Conservation (phyloP, 2,797 vertebrate species). For the Pangasius sanitwongsei region DNA sequence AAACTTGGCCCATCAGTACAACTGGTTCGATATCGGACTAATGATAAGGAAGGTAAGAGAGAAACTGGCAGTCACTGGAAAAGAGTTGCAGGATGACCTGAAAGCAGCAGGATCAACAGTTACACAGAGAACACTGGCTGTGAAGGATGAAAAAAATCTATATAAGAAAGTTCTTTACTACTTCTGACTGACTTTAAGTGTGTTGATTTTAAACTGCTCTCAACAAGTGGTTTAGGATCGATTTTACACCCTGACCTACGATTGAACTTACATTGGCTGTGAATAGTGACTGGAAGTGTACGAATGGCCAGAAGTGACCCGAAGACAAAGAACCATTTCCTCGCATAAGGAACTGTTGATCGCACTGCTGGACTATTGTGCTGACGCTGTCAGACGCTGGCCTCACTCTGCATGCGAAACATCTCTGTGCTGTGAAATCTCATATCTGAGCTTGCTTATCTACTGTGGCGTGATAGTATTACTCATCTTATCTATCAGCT, state of each 20-base stretch:
- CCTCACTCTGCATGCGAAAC: conserved; percentile 9
- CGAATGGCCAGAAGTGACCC: not conserved
- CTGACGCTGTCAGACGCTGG: conserved; percentile 9
- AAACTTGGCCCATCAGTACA: not conserved
- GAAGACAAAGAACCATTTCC: not conserved
- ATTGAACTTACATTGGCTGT: not conserved
- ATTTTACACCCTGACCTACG: not conserved
- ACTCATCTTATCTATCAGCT: not conserved
- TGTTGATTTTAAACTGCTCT: not conserved
- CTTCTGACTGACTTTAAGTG: not conserved
- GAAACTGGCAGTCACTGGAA: not conserved
- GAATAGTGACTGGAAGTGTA: not conserved
- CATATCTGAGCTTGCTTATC: not conserved
- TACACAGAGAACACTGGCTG: not conserved
- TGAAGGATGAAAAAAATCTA: not conserved
- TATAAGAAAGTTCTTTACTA: not conserved
- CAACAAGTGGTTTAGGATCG: not conserved
- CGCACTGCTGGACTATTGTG: not conserved
- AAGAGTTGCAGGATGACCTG: not conserved
- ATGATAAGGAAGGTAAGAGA: not conserved
- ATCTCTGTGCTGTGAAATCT: not conserved
- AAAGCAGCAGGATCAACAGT: not conserved
- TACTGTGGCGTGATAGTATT: not conserved
- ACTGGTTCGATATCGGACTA: not conserved
- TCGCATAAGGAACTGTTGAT: not conserved